Conservation (phyloP, 1,140 invertebrate species). For the Philopotamus ludificatus region DNA sequence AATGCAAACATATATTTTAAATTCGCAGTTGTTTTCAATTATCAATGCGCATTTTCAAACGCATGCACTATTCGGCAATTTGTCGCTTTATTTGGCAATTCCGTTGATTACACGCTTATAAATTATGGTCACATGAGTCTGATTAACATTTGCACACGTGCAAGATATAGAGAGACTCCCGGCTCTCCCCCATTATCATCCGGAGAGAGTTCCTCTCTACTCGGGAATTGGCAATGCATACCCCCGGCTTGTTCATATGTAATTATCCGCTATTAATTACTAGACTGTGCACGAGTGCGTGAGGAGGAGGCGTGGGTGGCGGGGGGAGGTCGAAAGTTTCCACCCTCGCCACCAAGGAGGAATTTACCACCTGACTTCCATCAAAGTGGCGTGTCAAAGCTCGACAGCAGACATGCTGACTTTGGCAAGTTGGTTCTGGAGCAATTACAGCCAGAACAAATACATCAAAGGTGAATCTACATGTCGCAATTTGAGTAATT, state of each 20-base stretch:
- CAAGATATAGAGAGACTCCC: not conserved
- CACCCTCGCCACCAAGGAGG: not conserved
- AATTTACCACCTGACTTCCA: slow-evolving; percentile 7
- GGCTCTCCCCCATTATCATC: slow-evolving; percentile 23
- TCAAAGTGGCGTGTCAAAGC: slow-evolving; percentile 20
- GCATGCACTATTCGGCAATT: not conserved
- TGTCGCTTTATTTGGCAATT: not conserved
- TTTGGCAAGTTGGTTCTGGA: slow-evolving; percentile 2
- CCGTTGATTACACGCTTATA: slow-evolving; percentile 21
- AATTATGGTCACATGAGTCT: slow-evolving; percentile 12
- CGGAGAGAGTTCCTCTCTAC: slow-evolving; percentile 1
- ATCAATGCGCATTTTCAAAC: no score
- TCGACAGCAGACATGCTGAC: not conserved
- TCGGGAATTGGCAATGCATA: slow-evolving; percentile 11
- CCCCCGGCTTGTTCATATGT: slow-evolving; percentile 29
- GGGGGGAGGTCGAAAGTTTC: not conserved
- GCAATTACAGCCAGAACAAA: slow-evolving; percentile 20
- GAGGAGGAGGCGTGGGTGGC: slow-evolving; percentile 2
- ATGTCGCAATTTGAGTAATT: not conserved
- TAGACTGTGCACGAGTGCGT: slow-evolving; percentile 6
- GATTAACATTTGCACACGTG: slow-evolving; percentile 25
- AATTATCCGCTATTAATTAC: slow-evolving; percentile 41
- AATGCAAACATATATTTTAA: no score
- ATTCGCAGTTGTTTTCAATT: no score
- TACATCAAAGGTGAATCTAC: slow-evolving; percentile 20